Base-by-base conservation (phyloP, 1,140 invertebrate genomes). In the Lepidurus apus region DNA sequence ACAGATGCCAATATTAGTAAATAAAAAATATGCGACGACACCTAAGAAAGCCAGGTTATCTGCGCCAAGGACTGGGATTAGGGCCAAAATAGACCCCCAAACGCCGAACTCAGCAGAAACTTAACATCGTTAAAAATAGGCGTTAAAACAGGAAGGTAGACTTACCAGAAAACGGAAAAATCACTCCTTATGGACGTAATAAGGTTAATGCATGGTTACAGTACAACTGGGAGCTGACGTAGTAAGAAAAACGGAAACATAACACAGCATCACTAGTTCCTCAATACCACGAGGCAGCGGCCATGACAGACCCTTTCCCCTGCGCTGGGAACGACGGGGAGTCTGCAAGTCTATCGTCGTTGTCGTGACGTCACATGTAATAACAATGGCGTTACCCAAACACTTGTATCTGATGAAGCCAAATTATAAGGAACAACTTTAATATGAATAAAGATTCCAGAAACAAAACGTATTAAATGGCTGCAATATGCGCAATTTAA, bases 281-380 rank as follows among this genome's bases (percentile, higher is more conserved):
- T 65, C 53, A 65, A 21, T 65, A 65, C 53, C 53, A 65, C 53
- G 53, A 65, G 53, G 53, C 53, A 65, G 53, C 53, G 53, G 53
- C 53, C 53, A 65, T 65, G 53, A 65, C 53, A 65, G 53, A 13
- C 53, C 53, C 34, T 34, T 65, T 65, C 21, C 8, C 13, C 53
- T 65, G 53, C 53, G 53, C 9, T 65, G 53, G 53, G 53, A 65
- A 65, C 53, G 13, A 21, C 53, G 7, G 13, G 8, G 53, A 21
- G 53, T 65, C 53, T 13, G 53, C 8, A 21, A 65, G 53, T 65
- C 53, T 65, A 17, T 21, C 53, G 53, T 6, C 21, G 53, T 9
- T 13, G 53, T 34, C 13, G 9, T 65, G 53, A 65, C 53, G 53
- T 65, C 53, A 65, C 53, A 17, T 5, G 17, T 21, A 13, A 34